Conservation (phyloP, 2,113 vertebrate genomes). For the Bubo blakistoni region DNA sequence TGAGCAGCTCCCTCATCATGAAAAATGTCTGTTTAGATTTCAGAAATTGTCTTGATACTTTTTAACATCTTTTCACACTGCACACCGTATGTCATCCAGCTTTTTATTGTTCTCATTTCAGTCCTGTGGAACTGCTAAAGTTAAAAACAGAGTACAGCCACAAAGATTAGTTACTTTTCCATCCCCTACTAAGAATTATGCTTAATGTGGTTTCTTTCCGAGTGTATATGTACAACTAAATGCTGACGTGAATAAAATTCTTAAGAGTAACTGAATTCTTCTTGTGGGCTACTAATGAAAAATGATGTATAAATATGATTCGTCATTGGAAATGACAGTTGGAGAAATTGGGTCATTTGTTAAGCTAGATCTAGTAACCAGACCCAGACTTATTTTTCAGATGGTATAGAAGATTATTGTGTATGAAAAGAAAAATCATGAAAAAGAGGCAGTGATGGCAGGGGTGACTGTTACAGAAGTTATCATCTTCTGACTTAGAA, state of each 20-base stretch:
- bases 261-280: not conserved
- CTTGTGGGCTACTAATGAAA: not conserved
- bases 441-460: slow-evolving; percentile 22
- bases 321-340: not conserved
- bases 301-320: not conserved
- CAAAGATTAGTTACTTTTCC: not conserved
- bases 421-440: slow-evolving; percentile 27
- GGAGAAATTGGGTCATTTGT: slow-evolving; percentile 20
- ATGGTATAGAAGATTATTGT: not conserved
- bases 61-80: not conserved
- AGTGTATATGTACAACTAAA: not conserved
- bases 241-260: not conserved
- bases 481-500: slow-evolving; percentile 5
- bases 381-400: not conserved
- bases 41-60: not conserved
- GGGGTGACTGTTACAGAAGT: slow-evolving; percentile 36
- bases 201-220: not conserved
- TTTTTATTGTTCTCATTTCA: not conserved
- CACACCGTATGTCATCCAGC: not conserved
- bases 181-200: not conserved
- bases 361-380: not conserved
- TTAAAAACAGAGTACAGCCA: not conserved
- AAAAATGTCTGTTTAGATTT: not conserved
- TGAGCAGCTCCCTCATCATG: not conserved
- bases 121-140: not conserved